Percentiles rank a stretch among this genome's conserved stretches.
These are phyloP conservation scores for Altica lythri DNA, from an alignment of 2,888 invertebrate species.

Conservation along the genomic window DNA sequence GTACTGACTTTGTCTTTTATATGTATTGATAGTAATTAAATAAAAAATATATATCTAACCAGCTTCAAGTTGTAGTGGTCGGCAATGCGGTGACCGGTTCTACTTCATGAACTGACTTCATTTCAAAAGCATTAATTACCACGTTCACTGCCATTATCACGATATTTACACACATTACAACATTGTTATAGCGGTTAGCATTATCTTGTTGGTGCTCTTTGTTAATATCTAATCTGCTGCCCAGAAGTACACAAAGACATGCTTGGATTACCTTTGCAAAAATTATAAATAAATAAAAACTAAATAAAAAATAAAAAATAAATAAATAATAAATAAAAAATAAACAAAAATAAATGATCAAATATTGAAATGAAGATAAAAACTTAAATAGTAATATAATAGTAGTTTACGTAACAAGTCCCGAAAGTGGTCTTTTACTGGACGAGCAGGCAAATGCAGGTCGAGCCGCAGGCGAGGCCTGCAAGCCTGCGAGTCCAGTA, in stretches of 20 bases:
- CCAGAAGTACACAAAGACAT: conserved; percentile 64
- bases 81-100: not conserved
- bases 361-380: not conserved
- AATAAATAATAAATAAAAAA: conserved; percentile 15
- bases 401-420: too few relatives aligned
- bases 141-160: conserved; percentile 65
- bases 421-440: too few relatives aligned
- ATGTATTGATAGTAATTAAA: too few relatives aligned
- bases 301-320: conserved; percentile 18
- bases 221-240: conserved; percentile 66
- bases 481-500: too few relatives aligned
- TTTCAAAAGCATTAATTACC: conserved; percentile 66
- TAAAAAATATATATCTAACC: too few relatives aligned
- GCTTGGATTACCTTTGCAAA: conserved; percentile 64
- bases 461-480: too few relatives aligned
- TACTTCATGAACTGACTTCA: conserved; percentile 46
- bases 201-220: conserved; percentile 63
- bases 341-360: conserved; percentile 6
- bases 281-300: conserved; percentile 19
- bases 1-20: too few relatives aligned
- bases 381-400: too few relatives aligned
- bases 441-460: too few relatives aligned
- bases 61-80: too few relatives aligned
- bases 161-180: conserved; percentile 64
- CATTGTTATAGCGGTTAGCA: conserved; percentile 66